phyloP scores from a whole-genome alignment of 2,113 vertebrate genomes.

The Oophaga pumilio region DNA sequence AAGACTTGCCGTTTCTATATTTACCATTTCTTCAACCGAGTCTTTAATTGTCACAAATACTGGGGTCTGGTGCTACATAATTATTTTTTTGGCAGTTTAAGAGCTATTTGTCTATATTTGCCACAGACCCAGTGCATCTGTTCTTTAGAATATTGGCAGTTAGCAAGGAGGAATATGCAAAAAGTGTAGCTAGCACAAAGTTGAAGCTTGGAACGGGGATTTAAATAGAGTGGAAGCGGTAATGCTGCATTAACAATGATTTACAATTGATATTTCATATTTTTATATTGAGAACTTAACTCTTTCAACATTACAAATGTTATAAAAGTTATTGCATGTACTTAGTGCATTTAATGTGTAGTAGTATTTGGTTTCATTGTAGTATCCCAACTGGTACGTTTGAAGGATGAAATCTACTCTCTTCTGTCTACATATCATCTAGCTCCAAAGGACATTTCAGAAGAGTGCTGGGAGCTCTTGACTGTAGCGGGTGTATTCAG shows the following conservation, averaged over 20 bases:
- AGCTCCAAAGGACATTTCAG: too few relatives aligned
- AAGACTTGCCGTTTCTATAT: constrained; percentile 54
- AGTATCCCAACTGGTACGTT: background rate
- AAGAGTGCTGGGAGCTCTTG: too few relatives aligned
- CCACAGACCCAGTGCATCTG: constrained; percentile 57
- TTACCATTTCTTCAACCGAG: constrained; percentile 58
- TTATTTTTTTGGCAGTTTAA: constrained; percentile 60
- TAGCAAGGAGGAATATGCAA: constrained; percentile 54
- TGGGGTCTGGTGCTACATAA: constrained; percentile 58
- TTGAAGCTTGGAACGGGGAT: constrained; percentile 41
- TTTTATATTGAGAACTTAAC: constrained; percentile 6
- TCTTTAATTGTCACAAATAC: constrained; percentile 59
- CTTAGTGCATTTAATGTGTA: background rate
- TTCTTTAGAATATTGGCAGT: constrained; percentile 59
- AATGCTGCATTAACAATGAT: constrained; percentile 22
- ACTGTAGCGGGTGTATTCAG: too few relatives aligned
- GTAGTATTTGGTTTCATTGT: background rate
- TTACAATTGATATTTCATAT: constrained; percentile 36
- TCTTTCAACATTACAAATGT: background rate
- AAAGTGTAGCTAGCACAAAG: constrained; percentile 53
- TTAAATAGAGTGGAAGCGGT: constrained; percentile 40
- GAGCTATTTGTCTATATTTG: constrained; percentile 59
- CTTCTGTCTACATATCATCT: background rate
- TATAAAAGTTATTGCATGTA: background rate
- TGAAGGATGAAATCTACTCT: background rate